Base-by-base conservation (phyloP, 23 tunicate genomes). In the Styela plicata region DNA sequence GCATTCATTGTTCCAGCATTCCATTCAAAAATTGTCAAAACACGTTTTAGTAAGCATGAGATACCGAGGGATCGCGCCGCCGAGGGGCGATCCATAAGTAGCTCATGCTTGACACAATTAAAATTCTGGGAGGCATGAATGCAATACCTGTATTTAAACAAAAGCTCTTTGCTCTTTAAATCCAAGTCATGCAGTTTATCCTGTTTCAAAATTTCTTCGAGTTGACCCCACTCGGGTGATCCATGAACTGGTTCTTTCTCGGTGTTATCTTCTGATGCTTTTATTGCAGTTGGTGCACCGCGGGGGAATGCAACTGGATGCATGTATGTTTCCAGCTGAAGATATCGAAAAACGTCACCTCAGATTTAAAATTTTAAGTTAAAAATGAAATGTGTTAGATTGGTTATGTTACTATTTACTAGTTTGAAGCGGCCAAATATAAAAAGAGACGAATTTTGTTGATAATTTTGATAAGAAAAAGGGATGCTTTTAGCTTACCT, bases 251-350 rank as follows among this genome's bases (percentile, higher is more conserved):
- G 89, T 17, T 85, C 92, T 44, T 71, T 74, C 1, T 84, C 95
- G 29, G 64, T 52, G 1, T 44, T 34, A 36, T 76, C 81, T 24
- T 76, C 81, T 10, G 66, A 52, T 17, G 31, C 71, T 76, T 21
- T 52, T 25, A 44, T 29, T 13, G 74, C 61, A 31, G 76, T 74
- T 86, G 86, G 83, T 31, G 87, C 97, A 31, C 97, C 97, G 74
- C 89, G 79, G 27, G 91, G 91, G 74, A 92, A 92, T 24, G 87
- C 91, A 33, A 92, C 97, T 0, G 97, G 97, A 34, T 92, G 97
- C 89, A 92, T 84, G 80, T 92, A 92, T 0, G 97, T 73, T 32
- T 92, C 97, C 34, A 92, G 74, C 97, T 92, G 64, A 64, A 37
- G 52, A 74, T 64, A 65, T 25, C n/a, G 27, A 69, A 22, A 61